These are phyloP conservation scores for Anthopleura sola DNA, from an alignment of 64 coral and sea anemone species.

Conservation along the genomic window DNA sequence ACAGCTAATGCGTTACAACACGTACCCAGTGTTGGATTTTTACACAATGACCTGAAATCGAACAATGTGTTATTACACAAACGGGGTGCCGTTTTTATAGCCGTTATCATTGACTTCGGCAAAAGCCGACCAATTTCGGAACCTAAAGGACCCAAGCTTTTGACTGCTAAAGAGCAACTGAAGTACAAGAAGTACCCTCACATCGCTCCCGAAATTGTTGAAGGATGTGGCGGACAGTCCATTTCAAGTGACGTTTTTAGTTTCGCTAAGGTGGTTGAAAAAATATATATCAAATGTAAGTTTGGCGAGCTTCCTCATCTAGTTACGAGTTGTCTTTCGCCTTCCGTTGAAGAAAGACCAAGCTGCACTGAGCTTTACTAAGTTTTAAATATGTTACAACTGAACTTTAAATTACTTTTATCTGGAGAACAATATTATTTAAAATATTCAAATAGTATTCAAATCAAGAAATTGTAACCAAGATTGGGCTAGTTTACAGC, in stretches of 20 bases:
- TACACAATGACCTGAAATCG: constrained; percentile 20
- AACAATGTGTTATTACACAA: constrained; percentile 9
- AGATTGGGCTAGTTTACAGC: too few species aligned
- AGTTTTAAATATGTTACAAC: too few species aligned
- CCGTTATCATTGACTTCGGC: constrained; percentile 18
- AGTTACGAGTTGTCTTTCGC: neutral
- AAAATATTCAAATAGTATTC: too few species aligned
- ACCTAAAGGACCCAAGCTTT: neutral
- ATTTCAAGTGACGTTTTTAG: too few species aligned
- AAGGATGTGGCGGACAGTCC: neutral
- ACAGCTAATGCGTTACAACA: neutral
- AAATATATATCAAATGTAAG: too few species aligned
- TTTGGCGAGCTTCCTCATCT: neutral
- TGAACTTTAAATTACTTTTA: too few species aligned
- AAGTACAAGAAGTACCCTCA: neutral
- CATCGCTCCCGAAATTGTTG: neutral
- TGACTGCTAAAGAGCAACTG: neutral
- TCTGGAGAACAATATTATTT: too few species aligned
- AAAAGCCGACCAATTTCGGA: constrained; percentile 19
- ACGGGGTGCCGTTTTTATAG: neutral
- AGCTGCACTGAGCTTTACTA: neutral
- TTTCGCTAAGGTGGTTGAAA: too few species aligned
- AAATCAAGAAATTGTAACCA: too few species aligned
- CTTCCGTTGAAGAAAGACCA: neutral
- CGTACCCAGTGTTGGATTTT: neutral